A percentile compares a stretch with the other conserved stretches of the same genome.
These are phyloP conservation scores for Paramisgurnus dabryanus DNA, from an alignment of 2,113 vertebrate species.

Conservation along the genomic window DNA sequence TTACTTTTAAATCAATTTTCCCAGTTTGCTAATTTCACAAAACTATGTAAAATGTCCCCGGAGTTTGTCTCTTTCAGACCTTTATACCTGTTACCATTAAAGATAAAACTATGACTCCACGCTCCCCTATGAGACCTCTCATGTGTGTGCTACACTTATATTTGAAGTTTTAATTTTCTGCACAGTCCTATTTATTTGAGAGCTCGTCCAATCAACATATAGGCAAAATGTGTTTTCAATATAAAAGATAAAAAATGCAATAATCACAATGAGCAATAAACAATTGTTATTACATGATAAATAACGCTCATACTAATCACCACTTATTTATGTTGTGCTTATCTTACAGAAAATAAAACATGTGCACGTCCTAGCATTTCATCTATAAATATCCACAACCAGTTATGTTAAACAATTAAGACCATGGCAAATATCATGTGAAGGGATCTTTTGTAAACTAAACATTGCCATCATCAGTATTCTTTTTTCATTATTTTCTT, in stretches of 20 bases:
- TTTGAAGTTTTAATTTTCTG: neutral
- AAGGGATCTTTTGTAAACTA: neutral
- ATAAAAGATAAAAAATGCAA: no score
- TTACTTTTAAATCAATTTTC: no score
- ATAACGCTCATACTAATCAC: no score
- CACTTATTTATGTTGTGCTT: neutral
- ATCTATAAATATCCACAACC: slow-evolving; percentile 6
- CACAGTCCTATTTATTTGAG: no score
- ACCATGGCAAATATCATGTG: slow-evolving; percentile 4
- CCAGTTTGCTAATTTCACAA: no score
- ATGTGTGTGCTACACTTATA: neutral
- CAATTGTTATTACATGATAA: no score
- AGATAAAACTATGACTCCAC: slow-evolving; percentile 21
- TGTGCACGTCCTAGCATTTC: slow-evolving; percentile 1
- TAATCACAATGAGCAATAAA: no score
- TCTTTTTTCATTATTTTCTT: neutral
- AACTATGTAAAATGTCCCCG: no score
- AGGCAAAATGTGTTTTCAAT: no score
- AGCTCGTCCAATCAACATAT: no score
- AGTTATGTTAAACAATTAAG: slow-evolving; percentile 3
- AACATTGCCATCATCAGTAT: neutral
- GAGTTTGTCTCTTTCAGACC: neutral
- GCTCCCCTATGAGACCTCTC: slow-evolving; percentile 12
- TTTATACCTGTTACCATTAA: slow-evolving; percentile 57
- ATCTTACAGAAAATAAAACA: neutral